Evolutionary conservation across 2,888 invertebrate genomes (phyloP).

Genomic region (Cyrtodaria siliqua): DNA sequence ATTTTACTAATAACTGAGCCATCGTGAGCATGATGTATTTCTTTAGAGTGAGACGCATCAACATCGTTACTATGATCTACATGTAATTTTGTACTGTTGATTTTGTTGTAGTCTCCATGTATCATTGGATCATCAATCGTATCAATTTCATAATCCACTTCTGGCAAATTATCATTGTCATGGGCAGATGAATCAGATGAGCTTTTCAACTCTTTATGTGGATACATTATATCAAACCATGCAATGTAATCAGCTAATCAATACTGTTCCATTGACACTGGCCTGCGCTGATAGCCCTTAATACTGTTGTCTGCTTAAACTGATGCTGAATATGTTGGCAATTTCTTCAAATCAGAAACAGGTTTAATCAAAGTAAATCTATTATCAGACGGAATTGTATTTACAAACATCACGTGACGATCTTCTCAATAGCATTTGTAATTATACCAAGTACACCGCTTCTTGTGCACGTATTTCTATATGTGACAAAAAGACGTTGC

Average conservation of each 20-base stretch:
- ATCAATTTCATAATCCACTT: too few relatives aligned
- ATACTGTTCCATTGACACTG: too few relatives aligned
- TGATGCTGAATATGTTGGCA: slow-evolving; percentile 40
- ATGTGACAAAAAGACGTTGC: slow-evolving; percentile 58
- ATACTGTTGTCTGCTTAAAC: slow-evolving; percentile 42
- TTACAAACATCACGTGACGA: slow-evolving; percentile 30
- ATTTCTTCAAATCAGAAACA: slow-evolving; percentile 21
- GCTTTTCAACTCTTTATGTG: too few relatives aligned
- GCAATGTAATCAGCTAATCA: slow-evolving; percentile 47
- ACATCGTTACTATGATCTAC: not conserved
- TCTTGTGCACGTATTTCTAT: slow-evolving; percentile 65
- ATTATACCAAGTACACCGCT: slow-evolving; percentile 55
- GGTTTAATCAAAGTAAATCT: slow-evolving; percentile 45
- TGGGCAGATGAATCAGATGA: too few relatives aligned
- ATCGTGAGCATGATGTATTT: slow-evolving; percentile 8
- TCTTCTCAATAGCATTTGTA: slow-evolving; percentile 54
- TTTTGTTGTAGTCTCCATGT: too few relatives aligned
- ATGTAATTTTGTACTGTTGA: too few relatives aligned
- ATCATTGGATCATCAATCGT: too few relatives aligned
- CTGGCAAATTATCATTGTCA: too few relatives aligned
- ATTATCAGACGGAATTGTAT: slow-evolving; percentile 29
- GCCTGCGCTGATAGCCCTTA: slow-evolving; percentile 12
- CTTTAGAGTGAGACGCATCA: not conserved
- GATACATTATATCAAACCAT: too few relatives aligned
- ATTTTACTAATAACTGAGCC: slow-evolving; percentile 34